Evolutionary conservation across 2,888 invertebrate genomes (phyloP).

Genomic region (Cephus sareptanus): DNA sequence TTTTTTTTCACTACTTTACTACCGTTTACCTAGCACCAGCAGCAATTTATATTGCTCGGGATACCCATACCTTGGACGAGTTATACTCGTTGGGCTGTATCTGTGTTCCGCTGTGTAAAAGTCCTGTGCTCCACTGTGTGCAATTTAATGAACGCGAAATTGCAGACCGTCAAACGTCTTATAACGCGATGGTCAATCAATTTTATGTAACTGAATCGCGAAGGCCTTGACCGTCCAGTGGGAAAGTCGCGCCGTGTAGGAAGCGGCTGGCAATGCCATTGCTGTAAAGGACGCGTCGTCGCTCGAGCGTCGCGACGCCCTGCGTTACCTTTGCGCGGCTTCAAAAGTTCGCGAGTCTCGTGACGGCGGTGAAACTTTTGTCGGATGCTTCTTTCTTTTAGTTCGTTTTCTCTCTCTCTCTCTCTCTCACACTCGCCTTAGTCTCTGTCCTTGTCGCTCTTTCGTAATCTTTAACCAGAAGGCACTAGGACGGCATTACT

Average conservation of each 20-base stretch:
- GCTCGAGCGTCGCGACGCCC: not conserved
- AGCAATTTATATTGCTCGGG: too few species aligned
- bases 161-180: conserved; percentile 1
- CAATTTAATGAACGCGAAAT: not conserved
- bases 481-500: not conserved
- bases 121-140: not conserved
- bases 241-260: not conserved
- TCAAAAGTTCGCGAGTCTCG: not conserved
- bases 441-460: not conserved
- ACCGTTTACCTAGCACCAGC: not conserved
- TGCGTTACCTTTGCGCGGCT: not conserved
- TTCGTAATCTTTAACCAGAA: not conserved
- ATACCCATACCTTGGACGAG: too few species aligned
- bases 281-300: not conserved
- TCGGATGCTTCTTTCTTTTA: not conserved
- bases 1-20: not conserved
- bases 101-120: too few species aligned
- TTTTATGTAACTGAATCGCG: conserved; percentile 38
- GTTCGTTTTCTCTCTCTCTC: not conserved
- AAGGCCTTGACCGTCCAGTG: conserved; percentile 39
- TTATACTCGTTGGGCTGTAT: too few species aligned
- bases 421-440: too few species aligned
- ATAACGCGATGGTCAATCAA: conserved; percentile 29
- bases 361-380: not conserved
- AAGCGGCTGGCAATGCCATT: not conserved